A percentile compares a stretch with the other conserved stretches of the same genome.
Evolutionary conservation across 2,888 invertebrate species (phyloP).

Genomic region (Scotopteryx bipunctaria): DNA sequence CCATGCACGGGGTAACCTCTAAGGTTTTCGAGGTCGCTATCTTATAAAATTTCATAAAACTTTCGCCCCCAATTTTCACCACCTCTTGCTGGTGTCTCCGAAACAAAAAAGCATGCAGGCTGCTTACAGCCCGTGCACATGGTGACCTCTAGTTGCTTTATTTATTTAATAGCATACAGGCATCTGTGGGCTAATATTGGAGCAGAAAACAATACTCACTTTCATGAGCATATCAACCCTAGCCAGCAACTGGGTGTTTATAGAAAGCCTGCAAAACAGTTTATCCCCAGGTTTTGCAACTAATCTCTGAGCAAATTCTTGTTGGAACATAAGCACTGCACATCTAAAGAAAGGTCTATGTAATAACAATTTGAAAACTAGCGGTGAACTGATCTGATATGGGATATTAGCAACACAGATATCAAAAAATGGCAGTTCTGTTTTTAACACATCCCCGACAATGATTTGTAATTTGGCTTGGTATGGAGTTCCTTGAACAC

Average conservation of each 20-base stretch:
- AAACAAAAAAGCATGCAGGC: too few species aligned
- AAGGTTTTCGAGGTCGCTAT: too few species aligned
- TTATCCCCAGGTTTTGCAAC: conserved; percentile 99
- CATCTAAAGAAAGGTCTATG: conserved; percentile 94
- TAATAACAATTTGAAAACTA: conserved; percentile 96
- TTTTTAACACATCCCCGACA: conserved; percentile 97
- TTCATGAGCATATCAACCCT: conserved; percentile 98
- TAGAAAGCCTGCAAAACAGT: conserved; percentile 96
- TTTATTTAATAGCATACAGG: too few species aligned
- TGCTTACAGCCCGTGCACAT: too few species aligned
- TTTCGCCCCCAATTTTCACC: too few species aligned
- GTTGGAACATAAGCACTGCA: conserved; percentile 99
- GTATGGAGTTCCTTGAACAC: conserved; percentile 94
- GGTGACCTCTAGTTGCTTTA: too few species aligned
- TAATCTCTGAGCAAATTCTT: conserved; percentile 98
- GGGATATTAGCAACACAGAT: conserved; percentile 99
- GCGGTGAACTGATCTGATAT: conserved; percentile 98
- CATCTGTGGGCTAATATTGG: too few species aligned
- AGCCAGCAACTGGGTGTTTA: conserved; percentile 97
- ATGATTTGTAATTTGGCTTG: conserved; percentile 96
- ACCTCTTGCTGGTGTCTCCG: too few species aligned
- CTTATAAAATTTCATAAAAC: too few species aligned
- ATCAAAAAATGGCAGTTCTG: conserved; percentile 97
- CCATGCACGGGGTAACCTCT: too few species aligned
- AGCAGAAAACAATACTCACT: too few species aligned